Percentiles rank a stretch among this genome's conserved stretches.
Conservation (phyloP, 1,140 invertebrate species). For the Pseudomyrmex pallidus region DNA sequence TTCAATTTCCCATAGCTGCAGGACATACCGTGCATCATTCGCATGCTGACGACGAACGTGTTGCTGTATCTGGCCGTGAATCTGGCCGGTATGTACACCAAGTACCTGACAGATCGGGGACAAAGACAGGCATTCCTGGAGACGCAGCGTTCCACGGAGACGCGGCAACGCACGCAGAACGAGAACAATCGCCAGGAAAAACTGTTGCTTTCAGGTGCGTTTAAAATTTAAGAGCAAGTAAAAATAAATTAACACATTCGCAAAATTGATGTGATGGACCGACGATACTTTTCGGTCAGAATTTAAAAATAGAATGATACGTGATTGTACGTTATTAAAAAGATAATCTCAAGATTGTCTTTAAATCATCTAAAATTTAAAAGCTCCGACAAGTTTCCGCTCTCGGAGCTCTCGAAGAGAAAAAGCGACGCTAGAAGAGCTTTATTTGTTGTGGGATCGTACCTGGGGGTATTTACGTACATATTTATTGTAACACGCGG, state of each 20-base stretch:
- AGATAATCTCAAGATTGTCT: no score
- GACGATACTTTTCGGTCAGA: background rate
- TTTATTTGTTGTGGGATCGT: slow-evolving; percentile 6
- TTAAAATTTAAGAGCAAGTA: slow-evolving; percentile 29
- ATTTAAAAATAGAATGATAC: background rate
- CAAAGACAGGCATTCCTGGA: slow-evolving; percentile 98
- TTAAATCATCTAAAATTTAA: background rate
- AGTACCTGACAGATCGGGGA: slow-evolving; percentile 97
- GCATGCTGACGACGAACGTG: slow-evolving; percentile 91
- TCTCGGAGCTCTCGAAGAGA: slow-evolving; percentile 17
- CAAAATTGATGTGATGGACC: no score
- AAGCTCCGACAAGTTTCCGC: background rate
- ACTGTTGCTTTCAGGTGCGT: slow-evolving; percentile 91
- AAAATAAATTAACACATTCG: no score
- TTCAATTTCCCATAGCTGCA: slow-evolving; percentile 73
- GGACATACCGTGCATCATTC: slow-evolving; percentile 87
- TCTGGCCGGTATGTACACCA: slow-evolving; percentile 98
- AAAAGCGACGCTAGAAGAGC: background rate
- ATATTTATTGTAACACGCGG: slow-evolving; percentile 66
- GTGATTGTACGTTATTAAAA: no score
- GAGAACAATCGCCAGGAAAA: slow-evolving; percentile 98
- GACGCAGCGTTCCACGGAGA: slow-evolving; percentile 97
- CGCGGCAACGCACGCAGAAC: slow-evolving; percentile 95
- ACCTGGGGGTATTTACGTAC: slow-evolving; percentile 57
- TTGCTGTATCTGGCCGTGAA: slow-evolving; percentile 95